phyloP scores from a whole-genome alignment of 2,113 vertebrate species.

The Parus major region DNA sequence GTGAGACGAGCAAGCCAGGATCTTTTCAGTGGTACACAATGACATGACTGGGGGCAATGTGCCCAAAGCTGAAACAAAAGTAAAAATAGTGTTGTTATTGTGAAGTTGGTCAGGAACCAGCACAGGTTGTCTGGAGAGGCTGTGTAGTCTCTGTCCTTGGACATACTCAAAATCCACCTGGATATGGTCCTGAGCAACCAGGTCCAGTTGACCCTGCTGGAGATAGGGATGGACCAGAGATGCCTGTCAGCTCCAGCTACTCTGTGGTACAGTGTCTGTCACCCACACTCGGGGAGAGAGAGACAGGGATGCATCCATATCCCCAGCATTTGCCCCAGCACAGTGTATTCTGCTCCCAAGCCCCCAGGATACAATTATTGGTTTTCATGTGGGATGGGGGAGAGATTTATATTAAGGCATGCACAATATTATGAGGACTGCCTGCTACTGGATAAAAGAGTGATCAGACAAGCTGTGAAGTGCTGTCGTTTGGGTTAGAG shows the following conservation, averaged over 20 bases:
- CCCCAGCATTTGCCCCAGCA: not conserved
- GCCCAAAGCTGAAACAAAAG: not conserved
- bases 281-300: not conserved
- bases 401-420: not conserved
- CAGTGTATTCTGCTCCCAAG: too few relatives aligned
- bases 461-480: not conserved
- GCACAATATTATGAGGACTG: not conserved
- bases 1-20: not conserved
- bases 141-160: not conserved
- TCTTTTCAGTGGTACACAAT: not conserved
- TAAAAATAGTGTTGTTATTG: not conserved
- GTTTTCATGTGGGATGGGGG: fast-evolving
- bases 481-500: not conserved
- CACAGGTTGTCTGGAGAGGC: not conserved
- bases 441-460: not conserved
- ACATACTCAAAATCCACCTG: not conserved
- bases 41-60: not conserved
- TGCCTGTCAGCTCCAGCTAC: not conserved
- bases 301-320: not conserved
- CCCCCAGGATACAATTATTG: not conserved
- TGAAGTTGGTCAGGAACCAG: not conserved
- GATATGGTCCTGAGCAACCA: not conserved
- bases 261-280: not conserved
- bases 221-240: not conserved
- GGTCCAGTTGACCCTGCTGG: not conserved